Percentiles rank a stretch among this genome's conserved stretches.
Evolutionary conservation across 2,113 vertebrate species (phyloP).

Genomic region (Thomomys bottae): DNA sequence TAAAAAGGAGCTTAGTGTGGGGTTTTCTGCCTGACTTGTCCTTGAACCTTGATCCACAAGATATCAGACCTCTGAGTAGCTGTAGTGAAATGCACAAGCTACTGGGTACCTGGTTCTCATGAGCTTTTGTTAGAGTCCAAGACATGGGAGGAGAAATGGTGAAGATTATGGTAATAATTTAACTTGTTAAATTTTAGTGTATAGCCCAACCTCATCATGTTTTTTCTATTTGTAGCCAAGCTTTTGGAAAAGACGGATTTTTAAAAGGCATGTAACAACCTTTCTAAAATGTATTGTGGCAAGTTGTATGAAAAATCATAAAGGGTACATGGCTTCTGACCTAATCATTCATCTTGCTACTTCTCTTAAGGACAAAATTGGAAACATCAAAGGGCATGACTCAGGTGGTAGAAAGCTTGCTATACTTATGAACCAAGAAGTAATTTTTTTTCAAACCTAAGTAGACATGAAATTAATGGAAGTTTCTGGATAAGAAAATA

Average conservation of each 20-base stretch:
- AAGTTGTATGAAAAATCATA: constrained; percentile 34
- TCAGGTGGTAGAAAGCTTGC: no score
- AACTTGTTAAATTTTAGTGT: constrained; percentile 14
- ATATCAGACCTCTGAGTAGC: no score
- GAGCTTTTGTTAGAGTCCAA: constrained; percentile 6
- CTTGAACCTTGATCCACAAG: no score
- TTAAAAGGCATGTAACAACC: not conserved
- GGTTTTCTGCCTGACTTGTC: no score
- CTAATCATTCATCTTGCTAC: constrained; percentile 29
- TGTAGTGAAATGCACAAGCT: no score
- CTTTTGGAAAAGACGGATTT: constrained; percentile 42
- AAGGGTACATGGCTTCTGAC: constrained; percentile 11
- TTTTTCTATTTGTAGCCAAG: not conserved
- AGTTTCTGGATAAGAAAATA: no score
- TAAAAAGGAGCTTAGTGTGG: no score
- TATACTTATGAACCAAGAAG: no score
- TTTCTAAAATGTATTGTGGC: constrained; percentile 42
- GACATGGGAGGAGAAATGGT: not conserved
- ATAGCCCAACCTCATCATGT: not conserved
- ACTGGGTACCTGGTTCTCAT: not conserved
- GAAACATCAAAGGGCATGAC: no score
- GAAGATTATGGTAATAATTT: not conserved
- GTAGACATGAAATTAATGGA: no score
- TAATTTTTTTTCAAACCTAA: no score
- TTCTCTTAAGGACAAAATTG: constrained; percentile 33